phyloP scores from a whole-genome alignment of 2,113 vertebrate species.

The Mormoops blainvillei region DNA sequence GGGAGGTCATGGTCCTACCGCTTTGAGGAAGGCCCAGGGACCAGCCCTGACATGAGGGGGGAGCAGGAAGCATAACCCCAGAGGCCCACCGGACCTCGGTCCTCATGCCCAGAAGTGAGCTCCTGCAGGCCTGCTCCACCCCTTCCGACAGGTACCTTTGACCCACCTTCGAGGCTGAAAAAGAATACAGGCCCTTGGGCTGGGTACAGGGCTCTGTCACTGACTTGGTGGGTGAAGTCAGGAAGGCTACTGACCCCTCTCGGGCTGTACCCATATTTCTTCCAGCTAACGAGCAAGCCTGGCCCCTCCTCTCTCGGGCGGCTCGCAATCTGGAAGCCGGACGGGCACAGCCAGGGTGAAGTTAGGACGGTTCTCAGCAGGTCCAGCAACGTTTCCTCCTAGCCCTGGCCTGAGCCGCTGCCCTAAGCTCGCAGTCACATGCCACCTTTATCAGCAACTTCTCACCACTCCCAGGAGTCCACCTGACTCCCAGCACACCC shows the following conservation, averaged over 20 bases:
- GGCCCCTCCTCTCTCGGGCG: not conserved
- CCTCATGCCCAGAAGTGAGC: not conserved
- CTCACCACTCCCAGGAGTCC: not conserved
- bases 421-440: not conserved
- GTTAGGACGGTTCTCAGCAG: not conserved
- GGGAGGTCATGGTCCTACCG: not conserved
- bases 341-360: not conserved
- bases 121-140: not conserved
- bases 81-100: not conserved
- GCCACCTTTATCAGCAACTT: slow-evolving; percentile 28
- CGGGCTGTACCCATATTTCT: not conserved
- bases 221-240: not conserved
- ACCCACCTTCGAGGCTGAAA: not conserved
- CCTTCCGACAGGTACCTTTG: not conserved
- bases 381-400: not conserved
- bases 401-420: not conserved
- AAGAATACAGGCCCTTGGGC: not conserved
- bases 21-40: not conserved
- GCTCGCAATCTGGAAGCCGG: not conserved
- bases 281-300: not conserved
- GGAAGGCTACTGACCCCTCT: not conserved
- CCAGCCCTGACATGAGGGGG: not conserved
- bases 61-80: not conserved
- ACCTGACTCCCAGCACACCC: not conserved
- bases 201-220: not conserved